Conservation (phyloP, 2,888 invertebrate genomes). For the Platycnemis pennipes region DNA sequence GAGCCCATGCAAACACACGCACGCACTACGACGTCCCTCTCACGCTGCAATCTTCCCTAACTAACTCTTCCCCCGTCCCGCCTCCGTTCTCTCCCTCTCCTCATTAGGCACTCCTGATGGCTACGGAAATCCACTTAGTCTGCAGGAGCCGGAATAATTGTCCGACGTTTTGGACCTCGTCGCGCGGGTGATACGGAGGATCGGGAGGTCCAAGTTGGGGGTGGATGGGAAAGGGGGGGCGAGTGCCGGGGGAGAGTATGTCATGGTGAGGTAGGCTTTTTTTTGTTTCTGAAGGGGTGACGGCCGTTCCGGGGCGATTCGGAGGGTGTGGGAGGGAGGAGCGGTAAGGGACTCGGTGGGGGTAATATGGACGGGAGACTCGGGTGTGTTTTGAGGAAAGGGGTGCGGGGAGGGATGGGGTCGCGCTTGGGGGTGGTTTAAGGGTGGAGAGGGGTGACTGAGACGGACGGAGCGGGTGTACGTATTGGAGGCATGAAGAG, state of each 20-base stretch:
- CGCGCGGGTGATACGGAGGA: neutral
- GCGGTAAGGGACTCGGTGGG: neutral
- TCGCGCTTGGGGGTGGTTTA: neutral
- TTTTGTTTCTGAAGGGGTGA: neutral
- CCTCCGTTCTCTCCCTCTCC: slow-evolving; percentile 28
- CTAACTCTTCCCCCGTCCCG: neutral
- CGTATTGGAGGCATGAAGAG: neutral
- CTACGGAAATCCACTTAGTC: slow-evolving; percentile 66
- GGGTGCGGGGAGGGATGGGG: neutral
- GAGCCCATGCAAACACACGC: neutral
- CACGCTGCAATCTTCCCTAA: neutral
- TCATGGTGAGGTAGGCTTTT: no score
- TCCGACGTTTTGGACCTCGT: slow-evolving; percentile 62
- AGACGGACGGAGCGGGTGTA: neutral
- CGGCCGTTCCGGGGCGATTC: neutral
- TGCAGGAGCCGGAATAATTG: slow-evolving; percentile 67
- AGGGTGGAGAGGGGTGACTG: neutral
- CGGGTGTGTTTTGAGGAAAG: neutral
- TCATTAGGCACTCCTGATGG: slow-evolving; percentile 61
- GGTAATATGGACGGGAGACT: neutral
- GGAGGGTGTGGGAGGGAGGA: neutral
- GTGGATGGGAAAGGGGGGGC: neutral
- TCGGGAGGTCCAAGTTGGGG: neutral
- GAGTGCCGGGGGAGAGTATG: no score
- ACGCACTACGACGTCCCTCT: neutral